Conservation (phyloP, 2,113 vertebrate genomes). For the Callaeas wilsoni region DNA sequence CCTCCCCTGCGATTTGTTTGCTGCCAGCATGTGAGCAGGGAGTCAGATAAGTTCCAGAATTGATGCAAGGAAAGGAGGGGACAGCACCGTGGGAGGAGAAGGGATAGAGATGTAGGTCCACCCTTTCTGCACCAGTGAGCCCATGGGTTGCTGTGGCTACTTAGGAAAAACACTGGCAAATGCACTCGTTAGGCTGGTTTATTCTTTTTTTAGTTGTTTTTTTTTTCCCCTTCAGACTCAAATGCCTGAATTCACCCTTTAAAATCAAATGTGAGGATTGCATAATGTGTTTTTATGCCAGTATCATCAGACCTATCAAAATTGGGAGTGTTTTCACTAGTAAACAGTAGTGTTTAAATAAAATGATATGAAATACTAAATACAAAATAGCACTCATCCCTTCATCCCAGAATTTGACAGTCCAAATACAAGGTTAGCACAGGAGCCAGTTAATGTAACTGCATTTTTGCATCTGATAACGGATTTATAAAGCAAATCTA, state of each 20-base stretch:
- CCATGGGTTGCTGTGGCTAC: neutral
- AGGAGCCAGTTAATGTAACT: neutral
- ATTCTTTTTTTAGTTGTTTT: neutral
- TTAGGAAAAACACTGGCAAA: neutral
- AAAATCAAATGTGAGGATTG: neutral
- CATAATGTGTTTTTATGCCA: neutral
- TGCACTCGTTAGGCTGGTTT: neutral
- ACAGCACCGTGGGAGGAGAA: neutral
- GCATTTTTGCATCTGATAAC: neutral
- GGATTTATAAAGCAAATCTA: neutral
- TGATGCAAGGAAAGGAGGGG: neutral
- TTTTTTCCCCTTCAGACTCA: neutral
- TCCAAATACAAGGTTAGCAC: neutral
- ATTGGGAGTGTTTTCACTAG: neutral
- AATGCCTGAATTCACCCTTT: neutral
- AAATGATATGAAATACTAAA: neutral
- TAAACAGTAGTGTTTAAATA: neutral
- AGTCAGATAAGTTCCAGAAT: neutral
- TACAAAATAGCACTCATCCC: rapidly evolving
- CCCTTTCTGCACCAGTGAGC: neutral
- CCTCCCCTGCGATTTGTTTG: neutral
- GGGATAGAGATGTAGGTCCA: neutral
- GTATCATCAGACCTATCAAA: neutral
- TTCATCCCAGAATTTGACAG: neutral
- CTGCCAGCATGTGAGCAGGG: neutral